Evolutionary conservation across 2,888 invertebrate genomes (phyloP), one percentile per base, ranked within the genome.

Genomic region (Chironomus tentans): DNA sequence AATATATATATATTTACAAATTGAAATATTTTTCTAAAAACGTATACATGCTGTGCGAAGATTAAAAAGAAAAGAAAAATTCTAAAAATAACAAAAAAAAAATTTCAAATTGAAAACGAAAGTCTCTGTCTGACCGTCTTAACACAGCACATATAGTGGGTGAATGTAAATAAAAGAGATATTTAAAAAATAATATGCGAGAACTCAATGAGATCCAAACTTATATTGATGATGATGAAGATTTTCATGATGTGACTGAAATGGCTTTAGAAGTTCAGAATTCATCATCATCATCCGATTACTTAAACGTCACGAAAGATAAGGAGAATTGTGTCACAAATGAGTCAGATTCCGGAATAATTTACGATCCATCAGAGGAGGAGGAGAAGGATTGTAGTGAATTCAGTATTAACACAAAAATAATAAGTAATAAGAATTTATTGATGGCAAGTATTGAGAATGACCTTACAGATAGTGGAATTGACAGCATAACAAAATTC

Each of bases 131-230:
- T 38, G 38, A 38, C 56, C 56, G 5, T 18, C 56, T 56, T 18
- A 56, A 56, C 56, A 56, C 56, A 56, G n/a, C 56, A 56, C 18
- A n/a, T n/a, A 56, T 15, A 18, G 18, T n/a, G 56, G n/a, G 56
- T 56, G 15, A 18, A 15, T 15, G 56, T 15, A 56, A 18, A 15
- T 56, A 15, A 56, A n/a, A 56, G n/a, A 15, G n/a, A 4, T 56
- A n/a, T n/a, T n/a, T n/a, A n/a, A n/a, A 22, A 12, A 56, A 74
- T 48, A 68, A 74, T n/a, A 74, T 74, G 74, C 65, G 74, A 65
- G 74, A 74, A 22, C 24, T 74, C 12, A 74, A 74, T 65, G 68
- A 74, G n/a, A 46, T 65, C 15, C 62, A 65, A 18, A 15, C 15
- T 28, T 74, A 46, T 47, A 68, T 68, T 50, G 74, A 73, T 62